These are phyloP conservation scores for Phasia obesa DNA, from an alignment of 2,888 invertebrate genomes.

Conservation along the genomic window DNA sequence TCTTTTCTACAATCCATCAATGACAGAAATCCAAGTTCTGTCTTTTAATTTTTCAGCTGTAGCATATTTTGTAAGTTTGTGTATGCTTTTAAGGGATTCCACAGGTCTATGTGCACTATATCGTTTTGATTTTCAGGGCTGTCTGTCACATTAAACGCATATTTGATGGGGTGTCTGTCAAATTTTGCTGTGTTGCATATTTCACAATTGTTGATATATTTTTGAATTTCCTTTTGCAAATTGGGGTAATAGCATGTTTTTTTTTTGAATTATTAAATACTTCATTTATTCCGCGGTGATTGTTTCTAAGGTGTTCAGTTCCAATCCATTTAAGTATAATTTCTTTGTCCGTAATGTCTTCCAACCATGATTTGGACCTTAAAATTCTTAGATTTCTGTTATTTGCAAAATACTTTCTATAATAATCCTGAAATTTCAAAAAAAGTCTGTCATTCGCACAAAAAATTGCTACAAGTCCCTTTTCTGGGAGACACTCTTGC, in stretches of 20 bases:
- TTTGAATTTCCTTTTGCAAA: slow-evolving; percentile 9
- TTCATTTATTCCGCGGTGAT: slow-evolving; percentile 5
- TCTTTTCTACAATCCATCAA: slow-evolving; percentile 9
- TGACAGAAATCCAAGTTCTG: slow-evolving; percentile 43
- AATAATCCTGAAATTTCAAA: not conserved
- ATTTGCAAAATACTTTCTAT: slow-evolving; percentile 6
- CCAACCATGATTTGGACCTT: not conserved
- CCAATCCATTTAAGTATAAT: not conserved
- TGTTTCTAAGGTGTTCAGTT: not conserved
- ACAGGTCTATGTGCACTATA: slow-evolving; percentile 47
- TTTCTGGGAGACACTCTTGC: not conserved
- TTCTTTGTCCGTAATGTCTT: slow-evolving; percentile 7
- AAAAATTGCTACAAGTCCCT: not conserved
- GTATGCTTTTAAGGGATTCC: slow-evolving; percentile 47
- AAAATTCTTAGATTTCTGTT: not conserved
- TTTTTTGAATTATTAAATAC: not conserved
- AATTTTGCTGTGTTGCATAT: slow-evolving; percentile 31
- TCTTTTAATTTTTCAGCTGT: slow-evolving; percentile 44
- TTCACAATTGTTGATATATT: slow-evolving; percentile 46
- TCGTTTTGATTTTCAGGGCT: too few relatives aligned
- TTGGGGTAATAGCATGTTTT: not conserved
- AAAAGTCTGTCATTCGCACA: not conserved
- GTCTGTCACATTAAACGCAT: not conserved
- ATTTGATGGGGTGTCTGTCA: slow-evolving; percentile 30
- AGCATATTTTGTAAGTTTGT: slow-evolving; percentile 46